Base-by-base conservation (phyloP, 2,113 vertebrate species). In the Heterotis niloticus region DNA sequence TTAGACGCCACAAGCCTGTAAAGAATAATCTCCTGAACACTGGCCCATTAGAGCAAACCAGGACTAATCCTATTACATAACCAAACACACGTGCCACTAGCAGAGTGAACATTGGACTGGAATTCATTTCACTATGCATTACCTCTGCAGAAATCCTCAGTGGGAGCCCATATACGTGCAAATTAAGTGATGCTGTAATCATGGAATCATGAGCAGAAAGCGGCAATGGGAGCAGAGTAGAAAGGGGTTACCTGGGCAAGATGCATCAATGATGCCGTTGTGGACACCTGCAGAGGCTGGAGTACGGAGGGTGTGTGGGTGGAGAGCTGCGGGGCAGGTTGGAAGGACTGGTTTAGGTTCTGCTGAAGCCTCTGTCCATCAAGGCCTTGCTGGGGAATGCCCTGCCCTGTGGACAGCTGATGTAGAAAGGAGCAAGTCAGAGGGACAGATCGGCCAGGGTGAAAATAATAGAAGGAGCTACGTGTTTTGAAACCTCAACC, bases 201-300 rank as follows among this genome's bases (percentile, higher is more conserved):
- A 51, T 65, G 54, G n/a, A 52, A 13, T 5, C 56, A 9, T 56
- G n/a, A 20, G 5, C 62, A 20, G 57, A 18, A 10, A 10, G 52
- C 1, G 62, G 52, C 7, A 29, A 0, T 5, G 54, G 20, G n/a
- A 23, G 1, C 20, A 20, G 24, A 10, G 11, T 2, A 24, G 57
- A 44, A 13, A 5, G 57, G 17, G 26, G 14, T 82, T 95, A 98
- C 96, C 95, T 96, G 94, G 0, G 93, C 64, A 64, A 89, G 73
- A 51, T 91, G 94, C 75, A 85, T 59, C 56, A 85, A 64, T 57
- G 92, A 87, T 16, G 88, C 77, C 7, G 86, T 85, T 0, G 91
- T 80, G 0, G 94, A 88, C 65, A 94, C 92, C 86, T 94, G 95
- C 17, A 94, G 87, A 44, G 94, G 90, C 51, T 92, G 92, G 23